phyloP scores from a whole-genome alignment of 2,888 invertebrate species.

The Schizaphis graminum region DNA sequence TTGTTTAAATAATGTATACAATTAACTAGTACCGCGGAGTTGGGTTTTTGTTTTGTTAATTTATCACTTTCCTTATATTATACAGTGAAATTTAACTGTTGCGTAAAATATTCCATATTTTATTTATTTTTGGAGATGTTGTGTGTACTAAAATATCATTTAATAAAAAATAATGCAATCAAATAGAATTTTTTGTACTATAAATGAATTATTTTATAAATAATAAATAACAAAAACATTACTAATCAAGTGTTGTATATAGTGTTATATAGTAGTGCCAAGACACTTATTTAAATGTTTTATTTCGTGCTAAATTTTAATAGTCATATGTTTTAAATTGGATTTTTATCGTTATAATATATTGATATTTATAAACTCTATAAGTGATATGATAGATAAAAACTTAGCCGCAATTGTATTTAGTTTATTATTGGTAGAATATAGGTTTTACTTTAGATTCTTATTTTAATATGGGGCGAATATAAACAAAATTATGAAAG shows the following conservation, averaged over 20 bases:
- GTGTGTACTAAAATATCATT: neutral
- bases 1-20: neutral
- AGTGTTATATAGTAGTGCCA: neutral
- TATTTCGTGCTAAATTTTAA: neutral
- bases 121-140: neutral
- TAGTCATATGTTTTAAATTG: neutral
- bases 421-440: neutral
- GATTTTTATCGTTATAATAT: neutral
- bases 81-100: neutral
- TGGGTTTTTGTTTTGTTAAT: constrained; percentile 6
- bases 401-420: neutral
- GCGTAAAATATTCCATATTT: neutral
- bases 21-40: neutral
- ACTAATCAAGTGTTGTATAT: neutral
- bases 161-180: neutral
- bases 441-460: neutral
- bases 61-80: neutral
- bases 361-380: neutral
- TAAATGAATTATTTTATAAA: no score
- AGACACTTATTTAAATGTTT: neutral
- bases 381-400: neutral
- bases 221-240: neutral
- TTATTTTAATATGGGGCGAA: neutral
- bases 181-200: neutral
- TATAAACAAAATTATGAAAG: neutral